Evolutionary conservation across 2,797 vertebrate species (phyloP), one percentile per base, ranked within the genome.

Genomic region (Linurgus olivaceus): DNA sequence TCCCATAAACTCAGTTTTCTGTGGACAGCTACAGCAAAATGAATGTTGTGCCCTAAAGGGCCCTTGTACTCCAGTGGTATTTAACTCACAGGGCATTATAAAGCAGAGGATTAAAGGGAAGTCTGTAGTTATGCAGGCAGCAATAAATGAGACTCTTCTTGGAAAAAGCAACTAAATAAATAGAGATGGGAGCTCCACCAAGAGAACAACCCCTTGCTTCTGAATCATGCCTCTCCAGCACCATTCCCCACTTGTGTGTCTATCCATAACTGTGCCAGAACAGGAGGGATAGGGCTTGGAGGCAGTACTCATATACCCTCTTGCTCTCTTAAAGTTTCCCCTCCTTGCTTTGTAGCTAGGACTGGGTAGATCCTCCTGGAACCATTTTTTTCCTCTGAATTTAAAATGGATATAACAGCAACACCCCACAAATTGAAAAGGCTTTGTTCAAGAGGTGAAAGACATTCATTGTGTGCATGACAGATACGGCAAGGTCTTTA

Each of bases 81-180:
- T 93, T 95, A 93, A 91, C 77, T 87, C 94, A 89, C 35, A 44
- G 51, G 4, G 14, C 82, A 90, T 1, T 1, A 86, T 91, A 96
- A 94, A 94, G 79, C 76, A 73, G 26, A 83, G 59, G 79, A 96
- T 93, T 90, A 94, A 96, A 94, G 76, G 70, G 59, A 79, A 88
- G 40, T 63, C 55, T 86, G 79, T 51, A 86, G 76, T 79, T 79
- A 78, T 20, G 31, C 26, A 86, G 87, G 87, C 37, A 84, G 58
- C 73, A 95, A 90, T 57, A 96, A 81, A 93, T 35, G 58, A 93
- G 28, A 70, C 37, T 65, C 52, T 75, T 90, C 40, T 54, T 58
- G 37, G 71, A 76, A 90, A 93, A 94, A 68, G 20, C 42, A 82
- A 91, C 61, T 81, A 93, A 88, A 90, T 88, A 92, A 94, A 95